Evolutionary conservation across 2,888 invertebrate genomes (phyloP).

Genomic region (Pandemis heparana): DNA sequence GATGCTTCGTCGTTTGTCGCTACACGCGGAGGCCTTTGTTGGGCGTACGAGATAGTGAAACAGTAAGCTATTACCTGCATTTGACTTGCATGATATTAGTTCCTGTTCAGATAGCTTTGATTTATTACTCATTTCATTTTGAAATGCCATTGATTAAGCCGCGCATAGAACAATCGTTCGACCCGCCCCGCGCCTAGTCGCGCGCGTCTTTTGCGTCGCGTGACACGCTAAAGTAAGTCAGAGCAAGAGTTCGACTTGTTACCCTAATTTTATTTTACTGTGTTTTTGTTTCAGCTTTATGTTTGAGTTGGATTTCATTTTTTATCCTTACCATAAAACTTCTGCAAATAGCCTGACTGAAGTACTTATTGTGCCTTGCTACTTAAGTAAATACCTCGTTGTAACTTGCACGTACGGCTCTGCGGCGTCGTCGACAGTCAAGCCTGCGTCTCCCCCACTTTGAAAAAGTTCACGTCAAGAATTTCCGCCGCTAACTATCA

Average conservation of each 20-base stretch:
- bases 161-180: constrained; percentile 17
- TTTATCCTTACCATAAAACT: constrained; percentile 42
- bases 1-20: constrained; percentile 72
- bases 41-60: constrained; percentile 59
- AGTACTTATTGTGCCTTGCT: constrained; percentile 35
- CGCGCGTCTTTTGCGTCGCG: constrained; percentile 70
- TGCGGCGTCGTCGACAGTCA: constrained; percentile 27
- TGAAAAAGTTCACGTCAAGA: constrained; percentile 37
- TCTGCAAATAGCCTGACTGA: constrained; percentile 40
- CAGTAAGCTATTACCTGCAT: constrained; percentile 58
- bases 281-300: constrained; percentile 73
- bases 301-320: constrained; percentile 56
- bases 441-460: constrained; percentile 23
- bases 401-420: constrained; percentile 36
- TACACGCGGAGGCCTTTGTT: constrained; percentile 64
- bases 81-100: constrained; percentile 48
- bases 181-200: not conserved
- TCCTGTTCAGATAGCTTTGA: constrained; percentile 45
- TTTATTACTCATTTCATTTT: constrained; percentile 42
- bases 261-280: constrained; percentile 77
- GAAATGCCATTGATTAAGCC: constrained; percentile 33
- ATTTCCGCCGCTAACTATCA: constrained; percentile 38
- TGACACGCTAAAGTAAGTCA: constrained; percentile 76
- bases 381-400: constrained; percentile 38
- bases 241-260: constrained; percentile 74